Evolutionary conservation across 2,888 invertebrate genomes (phyloP).

Genomic region (Eilema caniola): DNA sequence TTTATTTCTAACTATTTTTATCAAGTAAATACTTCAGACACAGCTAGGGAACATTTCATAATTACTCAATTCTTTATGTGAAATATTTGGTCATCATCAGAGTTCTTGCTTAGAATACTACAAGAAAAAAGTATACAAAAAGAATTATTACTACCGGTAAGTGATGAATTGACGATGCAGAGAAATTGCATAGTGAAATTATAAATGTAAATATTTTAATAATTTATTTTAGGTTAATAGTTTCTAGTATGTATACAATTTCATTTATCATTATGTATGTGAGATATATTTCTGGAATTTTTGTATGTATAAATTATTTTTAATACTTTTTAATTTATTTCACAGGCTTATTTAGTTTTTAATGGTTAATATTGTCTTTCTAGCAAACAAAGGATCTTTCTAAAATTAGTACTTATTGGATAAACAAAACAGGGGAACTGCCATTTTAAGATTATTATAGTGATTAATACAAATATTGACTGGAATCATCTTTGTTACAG

Average conservation of each 20-base stretch:
- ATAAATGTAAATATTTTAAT: too few relatives aligned
- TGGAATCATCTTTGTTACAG: background rate
- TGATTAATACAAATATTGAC: background rate
- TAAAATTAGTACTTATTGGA: background rate
- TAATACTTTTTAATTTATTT: background rate
- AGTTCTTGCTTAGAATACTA: background rate
- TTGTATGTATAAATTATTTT: too few relatives aligned
- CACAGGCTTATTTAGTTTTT: too few relatives aligned
- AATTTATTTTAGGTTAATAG: too few relatives aligned
- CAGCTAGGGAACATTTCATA: conserved; percentile 33
- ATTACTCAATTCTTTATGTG: conserved; percentile 36
- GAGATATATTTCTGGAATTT: too few relatives aligned
- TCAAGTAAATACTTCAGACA: conserved; percentile 21
- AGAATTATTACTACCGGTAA: too few relatives aligned
- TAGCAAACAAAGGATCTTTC: background rate
- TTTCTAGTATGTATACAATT: too few relatives aligned
- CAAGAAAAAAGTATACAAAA: background rate
- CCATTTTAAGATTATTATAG: background rate
- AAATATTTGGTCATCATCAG: conserved; percentile 28
- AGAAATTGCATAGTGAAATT: too few relatives aligned
- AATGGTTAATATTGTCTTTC: background rate
- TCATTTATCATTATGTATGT: too few relatives aligned
- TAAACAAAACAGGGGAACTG: background rate
- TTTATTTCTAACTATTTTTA: background rate
- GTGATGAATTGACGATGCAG: too few relatives aligned